Evolutionary conservation across 2,888 invertebrate genomes (phyloP).

Genomic region (Eutolmus rufibarbis): DNA sequence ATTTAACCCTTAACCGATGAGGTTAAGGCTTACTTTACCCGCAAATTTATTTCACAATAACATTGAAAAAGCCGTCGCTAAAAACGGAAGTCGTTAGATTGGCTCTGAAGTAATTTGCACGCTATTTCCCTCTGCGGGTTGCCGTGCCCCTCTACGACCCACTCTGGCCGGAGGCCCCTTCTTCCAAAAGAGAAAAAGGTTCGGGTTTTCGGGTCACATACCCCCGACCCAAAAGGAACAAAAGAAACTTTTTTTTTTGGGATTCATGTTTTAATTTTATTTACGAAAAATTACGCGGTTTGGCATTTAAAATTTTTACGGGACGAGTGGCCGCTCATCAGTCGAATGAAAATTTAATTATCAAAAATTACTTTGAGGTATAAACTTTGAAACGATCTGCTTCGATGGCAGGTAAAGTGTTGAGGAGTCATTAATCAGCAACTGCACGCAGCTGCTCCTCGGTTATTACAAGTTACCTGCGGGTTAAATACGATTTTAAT

Average conservation of each 20-base stretch:
- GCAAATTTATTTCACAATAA: not conserved
- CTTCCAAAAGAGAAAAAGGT: not conserved
- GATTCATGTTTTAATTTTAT: not conserved
- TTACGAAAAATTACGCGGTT: not conserved
- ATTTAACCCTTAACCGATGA: not conserved
- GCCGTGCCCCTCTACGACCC: not conserved
- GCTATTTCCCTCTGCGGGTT: not conserved
- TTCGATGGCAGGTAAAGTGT: constrained; percentile 23
- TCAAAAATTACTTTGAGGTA: constrained; percentile 20
- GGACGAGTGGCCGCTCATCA: not conserved
- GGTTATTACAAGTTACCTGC: not conserved
- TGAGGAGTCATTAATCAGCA: constrained; percentile 19
- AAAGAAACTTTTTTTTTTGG: not conserved
- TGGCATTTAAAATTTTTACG: not conserved
- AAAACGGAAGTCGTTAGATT: not conserved
- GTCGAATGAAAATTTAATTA: constrained; percentile 9
- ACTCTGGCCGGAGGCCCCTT: not conserved
- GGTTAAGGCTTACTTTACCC: not conserved
- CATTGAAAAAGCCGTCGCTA: not conserved
- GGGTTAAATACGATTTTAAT: constrained; percentile 22
- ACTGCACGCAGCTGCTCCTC: constrained; percentile 17
- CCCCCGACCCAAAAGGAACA: not conserved
- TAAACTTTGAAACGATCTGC: constrained; percentile 1
- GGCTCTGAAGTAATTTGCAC: not conserved
- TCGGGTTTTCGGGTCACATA: not conserved